Base-by-base conservation (phyloP, 2,113 vertebrate species). In the Mormyrus iriodes region DNA sequence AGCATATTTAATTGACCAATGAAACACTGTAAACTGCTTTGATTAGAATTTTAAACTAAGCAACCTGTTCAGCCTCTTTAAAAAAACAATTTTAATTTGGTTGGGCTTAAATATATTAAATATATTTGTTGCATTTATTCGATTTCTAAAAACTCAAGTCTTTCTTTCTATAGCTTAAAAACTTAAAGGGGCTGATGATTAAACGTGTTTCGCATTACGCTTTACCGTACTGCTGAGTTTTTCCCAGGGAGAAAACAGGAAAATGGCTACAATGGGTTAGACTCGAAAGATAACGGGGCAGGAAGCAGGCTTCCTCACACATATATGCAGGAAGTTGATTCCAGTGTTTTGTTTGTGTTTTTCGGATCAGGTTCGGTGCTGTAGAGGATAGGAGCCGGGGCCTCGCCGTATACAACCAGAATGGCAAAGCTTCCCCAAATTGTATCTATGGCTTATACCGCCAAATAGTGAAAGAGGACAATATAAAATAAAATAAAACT, bases 361-460 rank as follows among this genome's bases (percentile, higher is more conserved):
- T 90, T 87, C 61, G 48, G 65, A 48, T 87, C 53, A 90, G 17
- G 9, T 31, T 49, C 19, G n/a, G 52, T 51, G 85, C 83, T 7
- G 89, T 31, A 91, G 48, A 88, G 91, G 89, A 92, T 90, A 89
- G n/a, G 65, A 84, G 86, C 76, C 8, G 1, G 61, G 53, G 35
- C 89, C 87, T 90, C 84, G 21, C 87, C 91, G 88, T 86, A 51
- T 89, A 76, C 90, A 91, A 90, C 88, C 4, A 83, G 87, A 55
- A 90, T 91, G 93, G 93, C 93, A 92, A 93, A 93, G 85, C 94
- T 95, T 96, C 96, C 95, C 90, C 90, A 92, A 91, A 96, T 96
- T 96, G 95, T 96, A 21, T 91, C 42, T 87, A 51, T 7, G 65
- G 61, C 92, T 94, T 93, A 92, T 91, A 86, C 52, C 87, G 82